Percentiles rank a stretch among this genome's conserved stretches.
phyloP scores from a whole-genome alignment of 1,140 invertebrate genomes.

The Anthonomus grandis region DNA sequence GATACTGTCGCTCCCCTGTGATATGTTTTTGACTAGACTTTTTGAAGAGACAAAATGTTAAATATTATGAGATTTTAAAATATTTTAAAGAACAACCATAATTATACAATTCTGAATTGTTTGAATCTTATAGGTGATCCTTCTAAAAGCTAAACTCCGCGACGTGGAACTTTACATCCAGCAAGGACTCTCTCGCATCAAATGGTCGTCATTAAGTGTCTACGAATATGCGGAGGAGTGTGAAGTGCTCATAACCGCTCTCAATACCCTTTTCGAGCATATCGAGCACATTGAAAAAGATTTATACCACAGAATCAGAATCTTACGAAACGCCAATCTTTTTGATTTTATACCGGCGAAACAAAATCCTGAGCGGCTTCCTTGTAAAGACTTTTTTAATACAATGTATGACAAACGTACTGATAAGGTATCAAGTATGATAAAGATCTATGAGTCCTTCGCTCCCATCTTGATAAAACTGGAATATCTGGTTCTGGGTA shows the following conservation, averaged over 20 bases:
- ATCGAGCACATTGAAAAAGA: conserved; percentile 74
- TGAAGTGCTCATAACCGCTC: conserved; percentile 52
- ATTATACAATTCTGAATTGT: neutral
- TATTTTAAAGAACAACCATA: too few relatives aligned
- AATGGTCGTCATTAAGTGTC: conserved; percentile 81
- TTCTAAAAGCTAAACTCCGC: conserved; percentile 65
- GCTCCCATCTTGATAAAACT: conserved; percentile 77
- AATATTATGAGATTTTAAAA: too few relatives aligned
- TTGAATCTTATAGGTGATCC: conserved; percentile 52
- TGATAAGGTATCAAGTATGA: conserved; percentile 62
- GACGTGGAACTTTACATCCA: conserved; percentile 74
- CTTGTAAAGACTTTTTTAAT: conserved; percentile 58
- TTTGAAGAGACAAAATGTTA: too few relatives aligned
- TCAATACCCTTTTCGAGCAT: conserved; percentile 66
- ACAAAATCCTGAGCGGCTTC: conserved; percentile 27
- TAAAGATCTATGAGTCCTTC: conserved; percentile 67
- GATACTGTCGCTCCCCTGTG: too few relatives aligned
- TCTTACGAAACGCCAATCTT: conserved; percentile 35
- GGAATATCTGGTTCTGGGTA: conserved; percentile 70
- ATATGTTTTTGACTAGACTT: too few relatives aligned
- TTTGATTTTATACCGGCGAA: conserved; percentile 37
- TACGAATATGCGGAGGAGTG: conserved; percentile 66
- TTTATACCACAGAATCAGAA: conserved; percentile 57
- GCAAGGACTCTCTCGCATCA: conserved; percentile 74
- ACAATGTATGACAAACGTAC: conserved; percentile 64